Percentiles rank a stretch among this genome's conserved stretches.
These are phyloP conservation scores for Gallinago nigripennis DNA, from an alignment of 2,797 vertebrate genomes.

Conservation along the genomic window DNA sequence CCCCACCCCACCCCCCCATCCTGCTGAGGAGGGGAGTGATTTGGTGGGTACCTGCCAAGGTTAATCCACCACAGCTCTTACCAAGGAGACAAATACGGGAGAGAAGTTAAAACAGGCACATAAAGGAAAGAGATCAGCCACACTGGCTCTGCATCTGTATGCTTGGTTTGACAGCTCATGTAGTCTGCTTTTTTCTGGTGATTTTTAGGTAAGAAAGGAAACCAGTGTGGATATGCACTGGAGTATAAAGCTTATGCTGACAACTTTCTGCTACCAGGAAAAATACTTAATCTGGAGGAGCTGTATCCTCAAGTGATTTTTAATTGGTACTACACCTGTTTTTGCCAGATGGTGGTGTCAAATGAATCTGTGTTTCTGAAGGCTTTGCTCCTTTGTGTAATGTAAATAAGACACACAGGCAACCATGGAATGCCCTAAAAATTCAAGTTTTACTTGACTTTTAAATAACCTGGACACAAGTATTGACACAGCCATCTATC, in stretches of 20 bases:
- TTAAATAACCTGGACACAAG: conserved; percentile 49
- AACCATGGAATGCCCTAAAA: conserved; percentile 24
- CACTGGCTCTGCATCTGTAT: not conserved
- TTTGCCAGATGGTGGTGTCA: conserved; percentile 36
- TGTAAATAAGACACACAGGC: conserved; percentile 31
- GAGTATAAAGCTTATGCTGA: not conserved
- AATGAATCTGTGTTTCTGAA: conserved; percentile 4
- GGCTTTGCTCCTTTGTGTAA: not conserved
- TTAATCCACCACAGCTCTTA: not conserved
- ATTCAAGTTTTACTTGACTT: conserved; percentile 62
- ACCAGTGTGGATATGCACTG: not conserved
- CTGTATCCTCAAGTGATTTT: conserved; percentile 30
- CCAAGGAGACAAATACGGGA: not conserved
- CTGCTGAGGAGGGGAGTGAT: not conserved
- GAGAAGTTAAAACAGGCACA: not conserved
- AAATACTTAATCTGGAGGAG: not conserved
- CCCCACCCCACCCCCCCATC: not conserved
- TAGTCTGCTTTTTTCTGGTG: not conserved
- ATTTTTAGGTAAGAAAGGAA: not conserved
- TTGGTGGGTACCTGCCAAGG: not conserved
- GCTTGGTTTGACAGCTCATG: not conserved
- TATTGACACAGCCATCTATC: conserved; percentile 32
- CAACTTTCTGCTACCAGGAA: not conserved
- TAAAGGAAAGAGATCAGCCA: not conserved
- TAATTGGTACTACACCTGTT: conserved; percentile 39